A percentile compares a stretch with the other conserved stretches of the same genome.
phyloP scores from a whole-genome alignment of 2,888 invertebrate genomes.

The Drosophila cognata region DNA sequence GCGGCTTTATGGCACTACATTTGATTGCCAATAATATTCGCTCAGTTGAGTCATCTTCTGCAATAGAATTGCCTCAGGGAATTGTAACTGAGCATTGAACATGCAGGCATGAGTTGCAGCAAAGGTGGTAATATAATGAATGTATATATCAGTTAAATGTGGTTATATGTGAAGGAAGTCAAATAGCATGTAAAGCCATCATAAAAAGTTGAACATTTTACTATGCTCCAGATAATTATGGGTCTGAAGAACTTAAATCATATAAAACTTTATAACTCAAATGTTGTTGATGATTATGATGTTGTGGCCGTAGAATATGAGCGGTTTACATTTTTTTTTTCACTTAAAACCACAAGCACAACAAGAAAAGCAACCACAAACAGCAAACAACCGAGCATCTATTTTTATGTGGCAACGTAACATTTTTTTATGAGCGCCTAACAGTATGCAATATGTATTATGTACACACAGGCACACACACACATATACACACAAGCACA shows the following conservation, averaged over 20 bases:
- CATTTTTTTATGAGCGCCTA: constrained; percentile 74
- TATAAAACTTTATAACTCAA: constrained; percentile 76
- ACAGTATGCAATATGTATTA: constrained; percentile 73
- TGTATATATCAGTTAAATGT: not conserved
- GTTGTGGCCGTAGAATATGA: constrained; percentile 54
- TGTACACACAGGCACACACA: constrained; percentile 28
- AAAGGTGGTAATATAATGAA: not conserved
- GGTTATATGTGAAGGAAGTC: constrained; percentile 1
- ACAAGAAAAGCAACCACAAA: constrained; percentile 23
- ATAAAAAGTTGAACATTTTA: constrained; percentile 44
- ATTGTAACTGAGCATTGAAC: constrained; percentile 6
- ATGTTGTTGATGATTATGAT: constrained; percentile 66
- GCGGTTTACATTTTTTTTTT: constrained; percentile 42
- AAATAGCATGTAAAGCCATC: constrained; percentile 16
- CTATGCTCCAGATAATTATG: constrained; percentile 50
- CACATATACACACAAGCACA: not conserved
- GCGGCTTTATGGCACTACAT: constrained; percentile 63
- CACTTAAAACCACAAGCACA: constrained; percentile 33
- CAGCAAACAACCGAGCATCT: constrained; percentile 51
- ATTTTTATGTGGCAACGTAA: constrained; percentile 69
- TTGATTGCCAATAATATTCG: constrained; percentile 76
- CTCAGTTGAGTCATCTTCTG: constrained; percentile 29
- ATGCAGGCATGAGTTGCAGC: not conserved
- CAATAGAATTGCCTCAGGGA: constrained; percentile 32
- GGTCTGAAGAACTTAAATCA: constrained; percentile 57